Evolutionary conservation across 1,140 invertebrate species (phyloP), one percentile per base, ranked within the genome.

Genomic region (Oryctes rhinoceros): DNA sequence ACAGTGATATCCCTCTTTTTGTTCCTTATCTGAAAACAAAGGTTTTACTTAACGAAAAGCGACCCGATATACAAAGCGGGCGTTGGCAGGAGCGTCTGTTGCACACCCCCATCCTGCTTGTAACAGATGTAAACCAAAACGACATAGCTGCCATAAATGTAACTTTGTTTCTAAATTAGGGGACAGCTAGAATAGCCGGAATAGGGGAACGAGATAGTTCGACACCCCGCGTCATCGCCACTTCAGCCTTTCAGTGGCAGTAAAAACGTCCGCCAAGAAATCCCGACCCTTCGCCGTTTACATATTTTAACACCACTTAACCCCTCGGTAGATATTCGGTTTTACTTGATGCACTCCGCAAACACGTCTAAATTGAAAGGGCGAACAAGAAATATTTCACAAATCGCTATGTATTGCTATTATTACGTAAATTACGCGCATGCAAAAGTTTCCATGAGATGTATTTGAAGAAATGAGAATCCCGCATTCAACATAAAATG

Each of bases 81-180:
- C 39, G 5, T 44, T 44, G 39, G 39, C 5, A 44, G 39, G 9
- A 44, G 20, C 65, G 65, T 71, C 65, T 71, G 24, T 37, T 71
- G 24, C 5, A 24, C 20, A 10, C 65, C 18, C 65, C 18, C 24
- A 71, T 71, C 9, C 65, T 24, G 7, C 65, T 71, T 24, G 18
- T 24, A 71, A 71, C 65, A 71, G 65, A 71, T 71, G 65, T 71
- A 71, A 71, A 71, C 65, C 18, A 30, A 30, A 71, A 71, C 35
- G 65, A 71, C 65, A 35, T 37, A 71, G 35, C 65, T 24, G 65
- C 65, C 65, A 71, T 71, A 71, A 71, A 71, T 71, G 65, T 71
- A 71, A 71, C 65, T 71, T 35, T 35, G 65, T 71, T 71, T 35
- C 65, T 71, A 71, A 71, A 35, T 71, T 71, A 71, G 65, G 65